Evolutionary conservation across 1,140 invertebrate genomes (phyloP).

Genomic region (Heliconius hermathena): DNA sequence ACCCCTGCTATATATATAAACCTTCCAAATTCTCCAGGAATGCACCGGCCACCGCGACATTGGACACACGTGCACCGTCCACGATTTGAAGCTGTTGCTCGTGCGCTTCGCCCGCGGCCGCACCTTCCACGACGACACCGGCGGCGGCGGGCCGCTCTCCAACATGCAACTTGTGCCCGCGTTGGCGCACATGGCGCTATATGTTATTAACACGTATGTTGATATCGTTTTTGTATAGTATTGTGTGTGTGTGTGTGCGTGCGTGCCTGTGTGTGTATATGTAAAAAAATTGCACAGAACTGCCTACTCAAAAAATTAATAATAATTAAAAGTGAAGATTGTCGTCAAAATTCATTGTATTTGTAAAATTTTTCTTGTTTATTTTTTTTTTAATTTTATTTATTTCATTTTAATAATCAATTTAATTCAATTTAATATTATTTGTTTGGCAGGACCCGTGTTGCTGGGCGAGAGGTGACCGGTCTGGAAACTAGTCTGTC

Average conservation of each 20-base stretch:
- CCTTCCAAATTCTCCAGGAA: conserved; percentile 81
- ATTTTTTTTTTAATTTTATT: no score
- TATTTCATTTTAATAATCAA: no score
- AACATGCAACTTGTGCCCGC: conserved; percentile 99
- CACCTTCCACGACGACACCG: conserved; percentile 98
- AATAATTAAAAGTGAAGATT: no score
- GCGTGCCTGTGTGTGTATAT: no score
- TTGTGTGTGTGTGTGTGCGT: no score
- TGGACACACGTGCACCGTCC: conserved; percentile 92
- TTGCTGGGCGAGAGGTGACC: conserved; percentile 78
- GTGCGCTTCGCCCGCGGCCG: conserved; percentile 96
- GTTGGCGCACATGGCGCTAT: conserved; percentile 96
- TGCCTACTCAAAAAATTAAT: no score
- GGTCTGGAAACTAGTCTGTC: conserved; percentile 67
- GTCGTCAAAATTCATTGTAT: neutral
- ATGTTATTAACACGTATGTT: conserved; percentile 95
- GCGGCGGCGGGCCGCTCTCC: conserved; percentile 97
- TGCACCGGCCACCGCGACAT: conserved; percentile 94
- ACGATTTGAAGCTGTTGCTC: conserved; percentile 96
- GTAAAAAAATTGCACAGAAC: no score
- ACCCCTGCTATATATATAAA: no score
- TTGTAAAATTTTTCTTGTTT: no score
- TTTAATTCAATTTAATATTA: neutral
- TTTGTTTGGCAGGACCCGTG: conserved; percentile 85
- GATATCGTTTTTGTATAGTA: conserved; percentile 68